Percentiles rank a stretch among this genome's conserved stretches.
These are phyloP conservation scores for Myathropa florea DNA, from an alignment of 2,888 invertebrate genomes.

Conservation along the genomic window DNA sequence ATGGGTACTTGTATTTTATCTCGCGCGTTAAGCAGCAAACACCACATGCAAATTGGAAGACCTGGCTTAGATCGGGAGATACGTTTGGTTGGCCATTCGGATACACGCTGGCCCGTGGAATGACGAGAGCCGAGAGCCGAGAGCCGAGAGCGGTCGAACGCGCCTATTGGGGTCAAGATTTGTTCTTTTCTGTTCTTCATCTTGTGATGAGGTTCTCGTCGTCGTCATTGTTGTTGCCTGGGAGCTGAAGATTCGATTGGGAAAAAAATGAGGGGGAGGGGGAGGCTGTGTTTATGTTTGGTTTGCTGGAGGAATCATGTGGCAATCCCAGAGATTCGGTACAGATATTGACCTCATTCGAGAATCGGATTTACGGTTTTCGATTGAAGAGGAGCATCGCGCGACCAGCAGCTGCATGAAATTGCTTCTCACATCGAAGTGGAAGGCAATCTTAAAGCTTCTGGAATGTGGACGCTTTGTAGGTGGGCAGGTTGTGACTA, in stretches of 20 bases:
- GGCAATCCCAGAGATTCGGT: not conserved
- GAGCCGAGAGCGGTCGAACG: not conserved
- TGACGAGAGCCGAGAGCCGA: too few species aligned
- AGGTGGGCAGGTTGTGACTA: too few species aligned
- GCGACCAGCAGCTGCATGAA: not conserved
- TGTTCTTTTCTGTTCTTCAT: not conserved
- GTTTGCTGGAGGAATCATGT: not conserved
- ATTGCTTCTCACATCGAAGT: not conserved
- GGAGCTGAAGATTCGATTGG: too few species aligned
- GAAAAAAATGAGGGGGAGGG: too few species aligned
- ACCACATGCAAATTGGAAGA: slow-evolving; percentile 41
- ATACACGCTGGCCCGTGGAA: not conserved
- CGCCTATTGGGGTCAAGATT: not conserved
- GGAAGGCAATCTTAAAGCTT: not conserved
- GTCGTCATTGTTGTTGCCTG: too few species aligned
- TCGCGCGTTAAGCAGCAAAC: slow-evolving; percentile 8
- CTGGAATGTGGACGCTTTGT: too few species aligned
- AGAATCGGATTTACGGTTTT: not conserved
- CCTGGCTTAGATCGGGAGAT: slow-evolving; percentile 29
- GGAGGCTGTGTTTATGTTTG: not conserved
- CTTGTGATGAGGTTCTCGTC: not conserved
- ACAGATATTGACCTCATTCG: not conserved
- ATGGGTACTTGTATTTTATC: slow-evolving; percentile 48
- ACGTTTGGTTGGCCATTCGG: slow-evolving; percentile 4
- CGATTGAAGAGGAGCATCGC: not conserved